Evolutionary conservation across 1,140 invertebrate genomes (phyloP).

Genomic region (Drosophila dunni): DNA sequence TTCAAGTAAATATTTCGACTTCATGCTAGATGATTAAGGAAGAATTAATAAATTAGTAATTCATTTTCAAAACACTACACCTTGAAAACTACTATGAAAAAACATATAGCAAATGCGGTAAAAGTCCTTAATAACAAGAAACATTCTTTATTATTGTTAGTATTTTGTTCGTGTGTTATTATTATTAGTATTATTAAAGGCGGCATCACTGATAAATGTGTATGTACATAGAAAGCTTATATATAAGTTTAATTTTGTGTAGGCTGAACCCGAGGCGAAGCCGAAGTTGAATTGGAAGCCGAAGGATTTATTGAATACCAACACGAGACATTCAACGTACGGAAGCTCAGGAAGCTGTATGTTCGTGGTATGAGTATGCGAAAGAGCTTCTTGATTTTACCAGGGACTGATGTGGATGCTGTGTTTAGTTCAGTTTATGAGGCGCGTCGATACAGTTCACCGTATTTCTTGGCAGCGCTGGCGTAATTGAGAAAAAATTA

Average conservation of each 20-base stretch:
- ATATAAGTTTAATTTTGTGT: conserved; percentile 10
- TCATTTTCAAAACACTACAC: no score
- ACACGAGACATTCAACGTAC: background rate
- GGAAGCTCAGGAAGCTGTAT: conserved; percentile 9
- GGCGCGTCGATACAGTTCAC: conserved; percentile 21
- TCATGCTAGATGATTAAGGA: no score
- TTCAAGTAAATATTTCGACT: background rate
- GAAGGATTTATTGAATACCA: background rate
- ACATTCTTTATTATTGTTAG: no score
- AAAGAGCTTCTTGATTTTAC: conserved; percentile 10
- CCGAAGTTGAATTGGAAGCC: background rate
- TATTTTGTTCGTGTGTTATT: no score
- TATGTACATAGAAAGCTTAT: background rate
- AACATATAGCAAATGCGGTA: no score
- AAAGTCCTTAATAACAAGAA: no score
- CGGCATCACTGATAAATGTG: no score
- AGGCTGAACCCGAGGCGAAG: background rate
- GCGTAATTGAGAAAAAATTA: background rate
- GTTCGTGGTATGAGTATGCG: background rate
- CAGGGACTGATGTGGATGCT: conserved; percentile 31
- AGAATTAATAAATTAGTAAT: no score
- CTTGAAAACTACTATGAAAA: no score
- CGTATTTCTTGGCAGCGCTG: background rate
- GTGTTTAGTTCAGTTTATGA: conserved; percentile 35
- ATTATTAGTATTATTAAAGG: no score